Conservation (phyloP, 2,888 invertebrate species). For the Esperia sulphurella region DNA sequence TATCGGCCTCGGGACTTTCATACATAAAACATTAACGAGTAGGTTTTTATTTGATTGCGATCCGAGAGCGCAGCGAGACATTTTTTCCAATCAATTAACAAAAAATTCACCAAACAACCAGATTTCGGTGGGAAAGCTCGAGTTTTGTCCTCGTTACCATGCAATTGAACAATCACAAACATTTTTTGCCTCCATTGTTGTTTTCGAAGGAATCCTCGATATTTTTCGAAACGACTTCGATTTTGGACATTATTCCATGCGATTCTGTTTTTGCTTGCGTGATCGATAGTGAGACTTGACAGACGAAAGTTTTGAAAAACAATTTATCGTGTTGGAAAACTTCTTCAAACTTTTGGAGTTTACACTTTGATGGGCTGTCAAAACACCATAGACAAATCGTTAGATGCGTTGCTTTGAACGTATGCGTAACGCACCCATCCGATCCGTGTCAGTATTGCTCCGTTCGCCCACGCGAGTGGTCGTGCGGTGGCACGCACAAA, state of each 20-base stretch:
- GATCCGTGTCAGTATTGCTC: slow-evolving; percentile 44
- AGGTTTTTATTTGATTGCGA: slow-evolving; percentile 75
- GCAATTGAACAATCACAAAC: slow-evolving; percentile 51
- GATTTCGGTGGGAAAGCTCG: slow-evolving; percentile 69
- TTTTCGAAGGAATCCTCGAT: slow-evolving; percentile 43
- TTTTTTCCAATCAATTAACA: slow-evolving; percentile 60
- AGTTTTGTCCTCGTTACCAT: slow-evolving; percentile 44
- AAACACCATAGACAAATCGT: slow-evolving; percentile 31
- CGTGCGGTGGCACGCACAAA: slow-evolving; percentile 31
- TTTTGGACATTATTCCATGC: slow-evolving; percentile 33
- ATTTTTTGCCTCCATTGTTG: slow-evolving; percentile 44
- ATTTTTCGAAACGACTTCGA: slow-evolving; percentile 27
- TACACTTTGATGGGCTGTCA: slow-evolving; percentile 26
- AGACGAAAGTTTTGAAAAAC: slow-evolving; percentile 18
- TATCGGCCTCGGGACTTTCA: slow-evolving; percentile 61
- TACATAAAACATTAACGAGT: slow-evolving; percentile 77
- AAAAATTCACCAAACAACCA: slow-evolving; percentile 49
- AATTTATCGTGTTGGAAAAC: slow-evolving; percentile 1
- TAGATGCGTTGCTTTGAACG: slow-evolving; percentile 19
- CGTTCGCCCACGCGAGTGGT: slow-evolving; percentile 62
- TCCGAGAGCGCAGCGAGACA: slow-evolving; percentile 51
- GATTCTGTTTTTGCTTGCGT: slow-evolving; percentile 14
- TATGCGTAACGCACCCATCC: slow-evolving; percentile 31
- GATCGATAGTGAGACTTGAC: slow-evolving; percentile 35
- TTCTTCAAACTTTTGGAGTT: slow-evolving; percentile 5